phyloP scores from a whole-genome alignment of 92 coral and sea anemone species.

The Bergia puertoricense region DNA sequence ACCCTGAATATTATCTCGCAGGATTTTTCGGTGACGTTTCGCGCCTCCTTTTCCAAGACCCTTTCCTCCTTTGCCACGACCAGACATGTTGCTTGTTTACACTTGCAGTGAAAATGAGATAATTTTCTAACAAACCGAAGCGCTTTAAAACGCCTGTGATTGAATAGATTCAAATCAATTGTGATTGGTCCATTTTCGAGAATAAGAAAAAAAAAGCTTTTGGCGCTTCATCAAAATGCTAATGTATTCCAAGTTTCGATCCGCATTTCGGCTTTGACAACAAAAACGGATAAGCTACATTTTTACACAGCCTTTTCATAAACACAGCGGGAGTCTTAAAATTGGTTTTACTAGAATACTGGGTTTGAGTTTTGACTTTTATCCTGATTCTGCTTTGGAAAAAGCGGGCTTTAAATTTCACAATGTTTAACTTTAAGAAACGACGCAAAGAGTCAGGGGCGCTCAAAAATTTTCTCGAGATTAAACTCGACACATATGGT shows the following conservation, averaged over 20 bases:
- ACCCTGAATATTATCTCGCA: too few relatives aligned
- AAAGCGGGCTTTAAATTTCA: constrained; percentile 17
- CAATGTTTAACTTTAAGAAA: constrained; percentile 23
- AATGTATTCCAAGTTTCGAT: constrained; percentile 32
- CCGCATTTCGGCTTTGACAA: constrained; percentile 23
- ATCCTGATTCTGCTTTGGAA: constrained; percentile 16
- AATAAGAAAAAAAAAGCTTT: not conserved
- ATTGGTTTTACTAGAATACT: constrained; percentile 16
- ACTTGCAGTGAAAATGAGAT: constrained; percentile 28
- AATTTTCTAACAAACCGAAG: constrained; percentile 23
- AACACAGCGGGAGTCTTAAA: constrained; percentile 13
- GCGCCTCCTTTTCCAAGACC: too few relatives aligned
- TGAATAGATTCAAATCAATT: constrained; percentile 8
- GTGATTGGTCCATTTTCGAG: constrained; percentile 25
- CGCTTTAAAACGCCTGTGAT: constrained; percentile 30
- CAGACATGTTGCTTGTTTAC: constrained; percentile 23
- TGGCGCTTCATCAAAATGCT: constrained; percentile 35
- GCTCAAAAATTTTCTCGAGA: not conserved
- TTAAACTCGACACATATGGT: constrained; percentile 16
- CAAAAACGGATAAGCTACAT: not conserved
- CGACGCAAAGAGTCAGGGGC: not conserved
- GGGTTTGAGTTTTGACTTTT: constrained; percentile 23
- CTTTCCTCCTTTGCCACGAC: constrained; percentile 5
- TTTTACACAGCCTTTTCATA: constrained; percentile 13
- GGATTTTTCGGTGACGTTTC: too few relatives aligned